phyloP scores from a whole-genome alignment of 2,797 vertebrate species.

The Hyperoplus lanceolatus region DNA sequence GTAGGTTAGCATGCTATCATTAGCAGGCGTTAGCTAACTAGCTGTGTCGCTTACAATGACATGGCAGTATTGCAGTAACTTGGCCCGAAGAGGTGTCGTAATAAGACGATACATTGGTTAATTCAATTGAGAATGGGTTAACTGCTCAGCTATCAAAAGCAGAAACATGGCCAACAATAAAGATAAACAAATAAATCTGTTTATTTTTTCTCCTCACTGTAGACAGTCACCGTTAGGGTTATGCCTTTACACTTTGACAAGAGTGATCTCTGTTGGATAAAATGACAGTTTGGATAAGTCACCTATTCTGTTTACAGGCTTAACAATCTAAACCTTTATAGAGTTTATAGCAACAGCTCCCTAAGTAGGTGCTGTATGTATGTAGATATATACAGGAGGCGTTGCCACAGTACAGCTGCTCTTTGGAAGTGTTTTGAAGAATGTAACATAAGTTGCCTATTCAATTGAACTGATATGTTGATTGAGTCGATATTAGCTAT shows the following conservation, averaged over 20 bases:
- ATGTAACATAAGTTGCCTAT: not conserved
- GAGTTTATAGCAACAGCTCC: no score
- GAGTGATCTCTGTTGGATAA: not conserved
- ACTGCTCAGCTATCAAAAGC: not conserved
- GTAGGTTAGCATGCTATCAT: constrained; percentile 38
- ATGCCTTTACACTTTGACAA: not conserved
- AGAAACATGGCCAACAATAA: no score
- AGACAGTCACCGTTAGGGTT: not conserved
- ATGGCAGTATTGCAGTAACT: constrained; percentile 76
- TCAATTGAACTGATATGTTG: not conserved
- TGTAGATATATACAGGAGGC: not conserved
- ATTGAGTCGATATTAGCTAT: not conserved
- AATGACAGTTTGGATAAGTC: not conserved
- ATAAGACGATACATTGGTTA: no score
- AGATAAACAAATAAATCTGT: not conserved
- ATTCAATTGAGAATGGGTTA: not conserved
- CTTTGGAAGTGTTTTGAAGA: not conserved
- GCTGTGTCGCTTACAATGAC: constrained; percentile 77
- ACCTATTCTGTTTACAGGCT: not conserved
- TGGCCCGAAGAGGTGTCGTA: not conserved
- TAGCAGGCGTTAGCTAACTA: constrained; percentile 58
- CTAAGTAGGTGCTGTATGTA: no score
- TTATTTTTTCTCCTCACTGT: not conserved
- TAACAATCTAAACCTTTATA: not conserved
- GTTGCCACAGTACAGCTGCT: not conserved